Evolutionary conservation across 2,888 invertebrate species (phyloP).

Genomic region (Parnassius orleans): DNA sequence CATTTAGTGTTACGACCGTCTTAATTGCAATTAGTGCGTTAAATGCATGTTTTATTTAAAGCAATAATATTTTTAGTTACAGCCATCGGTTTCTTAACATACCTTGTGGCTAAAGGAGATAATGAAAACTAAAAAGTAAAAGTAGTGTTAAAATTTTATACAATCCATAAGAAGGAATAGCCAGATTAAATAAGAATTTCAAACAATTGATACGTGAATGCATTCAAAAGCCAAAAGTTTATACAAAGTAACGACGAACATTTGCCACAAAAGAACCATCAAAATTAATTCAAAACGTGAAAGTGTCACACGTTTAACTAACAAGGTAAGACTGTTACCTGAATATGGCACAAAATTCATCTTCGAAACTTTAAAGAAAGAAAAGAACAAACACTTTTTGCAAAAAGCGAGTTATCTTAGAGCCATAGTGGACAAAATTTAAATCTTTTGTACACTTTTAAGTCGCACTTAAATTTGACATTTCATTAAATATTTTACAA

Average conservation of each 20-base stretch:
- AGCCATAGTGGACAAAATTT: constrained; percentile 62
- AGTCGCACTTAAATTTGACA: constrained; percentile 73
- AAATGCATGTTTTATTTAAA: constrained; percentile 16
- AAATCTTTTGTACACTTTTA: constrained; percentile 66
- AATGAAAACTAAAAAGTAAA: constrained; percentile 6
- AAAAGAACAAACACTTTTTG: constrained; percentile 53
- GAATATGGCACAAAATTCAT: constrained; percentile 51
- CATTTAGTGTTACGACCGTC: constrained; percentile 20
- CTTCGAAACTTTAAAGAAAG: constrained; percentile 44
- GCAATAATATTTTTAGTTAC: not conserved
- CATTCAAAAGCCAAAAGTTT: constrained; percentile 2
- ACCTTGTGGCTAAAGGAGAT: too few species aligned
- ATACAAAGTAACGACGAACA: constrained; percentile 14
- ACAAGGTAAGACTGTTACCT: constrained; percentile 57
- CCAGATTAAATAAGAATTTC: constrained; percentile 6
- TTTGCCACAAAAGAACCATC: constrained; percentile 4
- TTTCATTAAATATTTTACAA: constrained; percentile 49
- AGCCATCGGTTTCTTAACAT: not conserved
- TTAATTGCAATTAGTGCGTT: constrained; percentile 24
- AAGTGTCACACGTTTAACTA: constrained; percentile 67
- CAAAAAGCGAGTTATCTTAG: constrained; percentile 52
- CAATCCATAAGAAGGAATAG: not conserved
- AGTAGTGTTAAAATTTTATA: not conserved
- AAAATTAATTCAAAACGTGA: constrained; percentile 31
- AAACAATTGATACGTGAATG: constrained; percentile 7